Evolutionary conservation across 64 coral and sea anemone species (phyloP), one percentile per base, ranked within the genome.

Genomic region (Porites australiensis): DNA sequence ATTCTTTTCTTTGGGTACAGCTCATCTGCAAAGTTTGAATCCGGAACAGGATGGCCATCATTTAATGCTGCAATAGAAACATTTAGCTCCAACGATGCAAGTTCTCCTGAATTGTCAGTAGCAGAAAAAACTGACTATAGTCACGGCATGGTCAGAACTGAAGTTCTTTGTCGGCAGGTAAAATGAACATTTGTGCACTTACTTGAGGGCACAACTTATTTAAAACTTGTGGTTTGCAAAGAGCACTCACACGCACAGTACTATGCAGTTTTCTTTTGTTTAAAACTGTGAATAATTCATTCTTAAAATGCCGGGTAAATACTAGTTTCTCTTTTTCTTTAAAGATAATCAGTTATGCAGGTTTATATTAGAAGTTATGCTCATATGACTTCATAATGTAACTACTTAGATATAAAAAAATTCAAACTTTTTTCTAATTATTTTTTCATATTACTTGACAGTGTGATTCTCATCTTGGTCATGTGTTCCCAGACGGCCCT

Each of bases 391-490:
- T 37, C 27, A 37, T 37, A 37, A 37, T 37, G 27, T 37, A 37
- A 0, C 1, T 37, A 37, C 27, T 37, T 37, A 37, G 27, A 37
- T 37, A 37, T 37, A 37, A 37, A 37, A 0, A 37, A 0, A 37
- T 1, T 37, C 27, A 37, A 37, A 37, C 27, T 37, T 37, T 37
- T 37, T 37, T 37, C n/a, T n/a, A n/a, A n/a, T n/a, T n/a, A n/a
- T 13, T 7, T 57, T 86, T 18, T 74, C 5, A 37, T 77, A 22
- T 90, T 44, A 21, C 86, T 89, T 52, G 74, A 8, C 57, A 99
- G 97, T 99, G 97, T 81, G 88, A 93, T 83, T 95, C 94, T 93
- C 97, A 99, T 96, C 94, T 99, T 88, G 97, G 97, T 57, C 97
- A 98, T 79, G 91, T 98, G 20, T 98, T 98, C 67, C 90, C 75